A percentile compares a stretch with the other conserved stretches of the same genome.
Conservation (phyloP, 2,797 vertebrate species). For the Glyptemys insculpta region DNA sequence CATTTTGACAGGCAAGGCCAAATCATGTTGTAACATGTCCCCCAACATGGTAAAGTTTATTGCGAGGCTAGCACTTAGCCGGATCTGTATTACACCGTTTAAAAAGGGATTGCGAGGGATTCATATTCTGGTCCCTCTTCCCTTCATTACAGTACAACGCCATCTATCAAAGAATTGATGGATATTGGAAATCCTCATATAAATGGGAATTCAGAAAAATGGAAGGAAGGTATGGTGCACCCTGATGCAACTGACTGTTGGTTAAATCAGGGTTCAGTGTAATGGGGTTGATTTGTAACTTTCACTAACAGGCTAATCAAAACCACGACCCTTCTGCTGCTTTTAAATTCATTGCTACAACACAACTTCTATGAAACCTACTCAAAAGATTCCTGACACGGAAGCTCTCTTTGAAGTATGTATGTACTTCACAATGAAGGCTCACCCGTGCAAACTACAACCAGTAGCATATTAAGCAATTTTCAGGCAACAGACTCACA, state of each 20-base stretch:
- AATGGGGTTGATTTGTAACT: neutral
- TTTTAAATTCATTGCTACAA: constrained; percentile 31
- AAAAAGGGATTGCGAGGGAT: neutral
- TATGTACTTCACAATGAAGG: neutral
- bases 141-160: constrained; percentile 4
- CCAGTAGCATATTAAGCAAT: neutral
- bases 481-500: neutral
- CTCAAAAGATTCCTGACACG: neutral
- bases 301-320: neutral
- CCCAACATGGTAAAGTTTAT: constrained; percentile 17
- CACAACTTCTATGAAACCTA: neutral
- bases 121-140: neutral
- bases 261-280: neutral
- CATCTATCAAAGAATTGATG: neutral
- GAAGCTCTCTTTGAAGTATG: neutral
- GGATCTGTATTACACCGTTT: constrained; percentile 23
- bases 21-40: constrained; percentile 33
- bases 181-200: constrained; percentile 1
- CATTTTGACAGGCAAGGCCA: constrained; percentile 42
- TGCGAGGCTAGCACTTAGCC: neutral
- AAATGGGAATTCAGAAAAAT: neutral
- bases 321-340: constrained; percentile 1
- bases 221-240: constrained; percentile 11
- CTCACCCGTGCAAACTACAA: neutral
- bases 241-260: neutral